Base-by-base conservation (phyloP, 2,888 invertebrate genomes). In the Blomia tropicalis region DNA sequence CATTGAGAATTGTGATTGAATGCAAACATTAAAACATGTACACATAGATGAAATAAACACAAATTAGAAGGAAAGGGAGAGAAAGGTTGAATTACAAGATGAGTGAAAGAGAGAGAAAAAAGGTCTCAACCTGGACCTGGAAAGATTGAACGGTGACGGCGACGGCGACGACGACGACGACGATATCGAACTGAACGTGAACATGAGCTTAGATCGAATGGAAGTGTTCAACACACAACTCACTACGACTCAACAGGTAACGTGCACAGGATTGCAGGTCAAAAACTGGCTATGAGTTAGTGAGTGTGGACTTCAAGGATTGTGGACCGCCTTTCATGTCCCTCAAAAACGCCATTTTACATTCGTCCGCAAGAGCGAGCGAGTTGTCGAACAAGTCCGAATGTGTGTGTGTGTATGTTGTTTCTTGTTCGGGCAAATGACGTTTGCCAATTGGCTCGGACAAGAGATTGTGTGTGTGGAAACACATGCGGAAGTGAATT, bases 401-500 rank as follows among this genome's bases (percentile, higher is more conserved):
- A 27, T n/a, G n/a, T n/a, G n/a, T n/a, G n/a, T n/a, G n/a, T n/a
- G n/a, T n/a, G n/a, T n/a, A n/a, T n/a, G n/a, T n/a, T n/a, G n/a
- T n/a, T n/a, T n/a, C n/a, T n/a, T n/a, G n/a, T n/a, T n/a, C n/a
- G n/a, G n/a, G n/a, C n/a, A n/a, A n/a, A n/a, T n/a, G n/a, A n/a
- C n/a, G n/a, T n/a, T n/a, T n/a, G n/a, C n/a, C n/a, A n/a, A n/a
- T n/a, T n/a, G n/a, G 51, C 23, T 47, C 51, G 51, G 22, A 7
- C 51, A n/a, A 47, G n/a, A 47, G 51, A 11, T 47, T 7, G 27
- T n/a, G 51, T n/a, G n/a, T n/a, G n/a, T n/a, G 51, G 22, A 7
- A 47, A 27, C 51, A 47, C 51, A 47, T n/a, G 51, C 51, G 51
- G 51, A 47, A 47, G 51, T 47, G 51, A n/a, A n/a, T n/a, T n/a